Conservation (phyloP, 2,888 invertebrate species). For the Mythimna vitellina region DNA sequence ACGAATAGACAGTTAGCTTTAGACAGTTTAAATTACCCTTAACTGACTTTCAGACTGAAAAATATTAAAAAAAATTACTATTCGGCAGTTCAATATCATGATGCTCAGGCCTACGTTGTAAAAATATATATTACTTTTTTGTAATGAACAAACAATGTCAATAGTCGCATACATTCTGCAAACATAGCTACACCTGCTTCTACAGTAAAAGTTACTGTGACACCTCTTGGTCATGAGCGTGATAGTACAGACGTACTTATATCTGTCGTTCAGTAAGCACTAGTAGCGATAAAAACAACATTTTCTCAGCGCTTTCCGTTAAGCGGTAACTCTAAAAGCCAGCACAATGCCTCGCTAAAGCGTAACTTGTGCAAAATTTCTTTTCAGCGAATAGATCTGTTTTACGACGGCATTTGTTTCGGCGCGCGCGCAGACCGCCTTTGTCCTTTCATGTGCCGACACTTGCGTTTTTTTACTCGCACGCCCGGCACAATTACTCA, state of each 20-base stretch:
- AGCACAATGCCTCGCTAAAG: slow-evolving; percentile 61
- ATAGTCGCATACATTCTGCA: slow-evolving; percentile 3
- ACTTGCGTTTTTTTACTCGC: slow-evolving; percentile 57
- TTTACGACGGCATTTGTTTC: slow-evolving; percentile 84
- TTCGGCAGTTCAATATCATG: background rate
- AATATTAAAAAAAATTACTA: background rate
- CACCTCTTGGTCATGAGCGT: slow-evolving; percentile 8
- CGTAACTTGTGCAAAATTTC: slow-evolving; percentile 85
- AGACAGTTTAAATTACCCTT: background rate
- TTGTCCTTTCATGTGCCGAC: slow-evolving; percentile 76
- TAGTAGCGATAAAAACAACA: slow-evolving; percentile 58
- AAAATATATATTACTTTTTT: background rate
- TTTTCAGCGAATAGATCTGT: slow-evolving; percentile 83
- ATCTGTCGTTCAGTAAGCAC: slow-evolving; percentile 43
- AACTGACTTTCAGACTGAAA: too few species aligned
- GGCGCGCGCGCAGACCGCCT: slow-evolving; percentile 68
- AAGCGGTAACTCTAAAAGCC: slow-evolving; percentile 51
- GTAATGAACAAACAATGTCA: background rate
- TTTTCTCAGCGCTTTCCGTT: slow-evolving; percentile 48
- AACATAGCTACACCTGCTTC: slow-evolving; percentile 1
- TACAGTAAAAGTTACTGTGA: slow-evolving; percentile 14
- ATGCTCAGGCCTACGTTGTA: background rate
- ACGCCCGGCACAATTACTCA: slow-evolving; percentile 68
- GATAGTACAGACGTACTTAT: slow-evolving; percentile 29
- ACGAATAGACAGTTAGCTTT: background rate